phyloP scores from a whole-genome alignment of 2,888 invertebrate genomes.

The Cotesia congregata region DNA sequence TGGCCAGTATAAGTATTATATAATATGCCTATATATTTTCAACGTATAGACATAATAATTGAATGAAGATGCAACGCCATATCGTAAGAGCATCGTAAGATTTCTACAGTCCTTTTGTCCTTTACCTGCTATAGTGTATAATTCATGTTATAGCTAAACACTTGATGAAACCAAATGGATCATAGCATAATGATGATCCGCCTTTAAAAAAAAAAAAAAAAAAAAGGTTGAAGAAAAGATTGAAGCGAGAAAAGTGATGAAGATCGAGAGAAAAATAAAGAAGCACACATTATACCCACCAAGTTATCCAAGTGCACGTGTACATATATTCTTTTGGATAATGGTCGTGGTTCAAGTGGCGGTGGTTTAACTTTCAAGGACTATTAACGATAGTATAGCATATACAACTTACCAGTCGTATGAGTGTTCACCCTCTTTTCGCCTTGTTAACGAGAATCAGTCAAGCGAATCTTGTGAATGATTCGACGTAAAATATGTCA shows the following conservation, averaged over 20 bases:
- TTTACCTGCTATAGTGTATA: not conserved
- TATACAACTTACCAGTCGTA: constrained; percentile 44
- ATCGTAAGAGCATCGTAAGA: constrained; percentile 9
- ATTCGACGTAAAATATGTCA: not conserved
- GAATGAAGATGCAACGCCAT: not conserved
- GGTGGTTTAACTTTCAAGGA: constrained; percentile 61
- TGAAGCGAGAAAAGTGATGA: constrained; percentile 20
- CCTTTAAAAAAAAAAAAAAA: constrained; percentile 4
- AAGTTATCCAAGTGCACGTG: constrained; percentile 43
- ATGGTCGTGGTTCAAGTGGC: constrained; percentile 60
- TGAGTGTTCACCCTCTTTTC: constrained; percentile 39
- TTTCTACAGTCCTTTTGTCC: not conserved
- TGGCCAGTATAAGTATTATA: constrained; percentile 4
- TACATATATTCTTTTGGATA: constrained; percentile 46
- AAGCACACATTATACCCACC: constrained; percentile 29
- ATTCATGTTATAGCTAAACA: constrained; percentile 6
- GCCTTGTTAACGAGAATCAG: constrained; percentile 38
- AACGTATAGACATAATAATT: constrained; percentile 23
- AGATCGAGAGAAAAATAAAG: constrained; percentile 6
- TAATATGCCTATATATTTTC: not conserved
- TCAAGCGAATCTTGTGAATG: constrained; percentile 28
- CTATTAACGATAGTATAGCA: constrained; percentile 55
- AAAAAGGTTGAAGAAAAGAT: constrained; percentile 17
- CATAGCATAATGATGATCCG: not conserved
- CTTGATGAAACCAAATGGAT: constrained; percentile 16